Conservation (phyloP, 2,797 vertebrate genomes). For the Typhlichthys eigenmanni region DNA sequence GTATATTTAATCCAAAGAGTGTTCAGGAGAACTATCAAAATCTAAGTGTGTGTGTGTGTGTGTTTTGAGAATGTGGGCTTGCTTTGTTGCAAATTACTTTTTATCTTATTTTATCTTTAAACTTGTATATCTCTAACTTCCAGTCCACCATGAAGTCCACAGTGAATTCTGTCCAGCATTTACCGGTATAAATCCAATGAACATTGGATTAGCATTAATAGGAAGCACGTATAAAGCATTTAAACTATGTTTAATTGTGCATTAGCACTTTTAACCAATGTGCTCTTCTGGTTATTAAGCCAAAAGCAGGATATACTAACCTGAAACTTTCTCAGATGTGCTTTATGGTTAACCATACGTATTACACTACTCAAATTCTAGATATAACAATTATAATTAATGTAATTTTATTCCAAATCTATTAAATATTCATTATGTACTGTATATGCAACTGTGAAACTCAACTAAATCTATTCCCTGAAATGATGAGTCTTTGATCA, state of each 20-base stretch:
- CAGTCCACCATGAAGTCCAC: conserved; percentile 4
- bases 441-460: conserved; percentile 36
- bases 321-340: too few species aligned
- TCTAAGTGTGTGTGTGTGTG: background rate
- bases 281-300: too few species aligned
- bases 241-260: conserved; percentile 2
- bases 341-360: too few species aligned
- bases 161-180: background rate
- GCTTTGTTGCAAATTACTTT: background rate
- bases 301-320: too few species aligned
- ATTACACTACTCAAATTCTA: conserved; percentile 17
- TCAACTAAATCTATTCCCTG: conserved; percentile 20
- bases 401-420: conserved; percentile 15
- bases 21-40: conserved; percentile 12
- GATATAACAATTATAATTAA: conserved; percentile 10
- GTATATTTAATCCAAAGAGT: conserved; percentile 21
- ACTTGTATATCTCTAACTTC: conserved; percentile 16
- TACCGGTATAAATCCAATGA: background rate
- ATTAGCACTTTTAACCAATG: background rate
- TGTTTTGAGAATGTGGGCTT: background rate
- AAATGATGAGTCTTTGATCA: conserved; percentile 32
- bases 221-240: conserved; percentile 9
- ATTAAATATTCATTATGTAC: conserved; percentile 57
- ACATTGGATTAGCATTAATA: background rate
- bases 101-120: too few species aligned